Evolutionary conservation across 2,888 invertebrate genomes (phyloP), one percentile per base, ranked within the genome.

Genomic region (Agonopterix alstromeriana): DNA sequence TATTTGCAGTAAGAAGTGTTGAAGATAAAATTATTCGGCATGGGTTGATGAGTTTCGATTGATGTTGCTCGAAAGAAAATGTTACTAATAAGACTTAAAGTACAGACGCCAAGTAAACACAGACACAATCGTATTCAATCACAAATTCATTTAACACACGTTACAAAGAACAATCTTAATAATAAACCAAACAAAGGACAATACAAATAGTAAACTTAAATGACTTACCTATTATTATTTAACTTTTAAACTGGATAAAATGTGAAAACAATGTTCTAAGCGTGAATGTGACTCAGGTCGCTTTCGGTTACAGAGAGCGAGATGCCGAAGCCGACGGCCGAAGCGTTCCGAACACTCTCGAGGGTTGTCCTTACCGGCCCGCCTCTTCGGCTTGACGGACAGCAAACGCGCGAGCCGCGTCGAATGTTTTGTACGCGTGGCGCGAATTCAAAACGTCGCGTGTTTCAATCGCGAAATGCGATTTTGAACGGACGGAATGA

Each of bases 261-360:
- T 61, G 59, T 58, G 58, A 57, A 50, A 53, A 48, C 52, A 50
- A 46, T 48, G 50, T 54, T 27, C 61, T 53, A 49, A 53, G 56
- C 50, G 51, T 50, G 57, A 53, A 69, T 84, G 82, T 85, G 74
- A 80, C 86, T 83, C 87, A 81, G 76, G 63, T 80, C 82, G 75
- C 73, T 69, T 73, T 67, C 68, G 58, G 55, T 54, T 50, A 50
- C 65, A 60, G 62, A 70, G 75, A 68, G 62, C 55, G 71, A 64
- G 66, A 59, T 62, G 42, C 11, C 10, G 63, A 66, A 56, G 70
- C 75, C 3, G 42, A 63, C 65, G 55, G 70, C 76, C 78, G 80
- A 81, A 57, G 56, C 59, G 50, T 56, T 56, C 59, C 77, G 77
- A 67, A 57, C 73, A 65, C 56, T 59, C 51, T 8, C 42, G 42